Evolutionary conservation across 2,888 invertebrate species (phyloP).

Genomic region (Agapetus fuscipes): DNA sequence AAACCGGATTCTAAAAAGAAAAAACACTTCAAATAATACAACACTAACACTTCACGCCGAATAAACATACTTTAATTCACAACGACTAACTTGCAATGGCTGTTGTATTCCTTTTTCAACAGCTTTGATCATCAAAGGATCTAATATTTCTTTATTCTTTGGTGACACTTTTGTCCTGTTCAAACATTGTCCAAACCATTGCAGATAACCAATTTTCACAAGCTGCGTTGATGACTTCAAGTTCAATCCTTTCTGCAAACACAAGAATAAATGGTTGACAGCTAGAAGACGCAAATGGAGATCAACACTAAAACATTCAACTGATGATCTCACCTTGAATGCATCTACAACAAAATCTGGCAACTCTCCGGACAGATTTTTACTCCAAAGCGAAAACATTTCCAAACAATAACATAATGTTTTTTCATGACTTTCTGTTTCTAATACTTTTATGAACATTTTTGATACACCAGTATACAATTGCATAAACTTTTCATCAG

Average conservation of each 20-base stretch:
- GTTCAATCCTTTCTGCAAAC: constrained; percentile 57
- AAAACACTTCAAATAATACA: no score
- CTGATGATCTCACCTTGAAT: constrained; percentile 51
- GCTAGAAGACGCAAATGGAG: background rate
- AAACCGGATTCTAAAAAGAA: constrained; percentile 33
- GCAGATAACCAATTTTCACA: constrained; percentile 71
- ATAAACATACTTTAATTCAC: constrained; percentile 39
- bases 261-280: constrained; percentile 1
- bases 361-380: constrained; percentile 51
- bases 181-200: constrained; percentile 60
- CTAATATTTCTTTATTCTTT: constrained; percentile 32
- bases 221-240: constrained; percentile 68
- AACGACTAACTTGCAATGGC: constrained; percentile 57
- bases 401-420: constrained; percentile 73
- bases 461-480: constrained; percentile 43
- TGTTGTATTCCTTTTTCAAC: constrained; percentile 69
- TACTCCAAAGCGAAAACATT: constrained; percentile 74
- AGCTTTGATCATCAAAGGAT: constrained; percentile 57
- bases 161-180: constrained; percentile 41
- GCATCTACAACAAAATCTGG: constrained; percentile 55
- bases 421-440: constrained; percentile 87
- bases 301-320: background rate
- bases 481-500: constrained; percentile 34
- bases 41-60: no score
- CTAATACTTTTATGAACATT: constrained; percentile 67